phyloP scores from a whole-genome alignment of 92 coral and sea anemone genomes.

The Phenganax subtilis region DNA sequence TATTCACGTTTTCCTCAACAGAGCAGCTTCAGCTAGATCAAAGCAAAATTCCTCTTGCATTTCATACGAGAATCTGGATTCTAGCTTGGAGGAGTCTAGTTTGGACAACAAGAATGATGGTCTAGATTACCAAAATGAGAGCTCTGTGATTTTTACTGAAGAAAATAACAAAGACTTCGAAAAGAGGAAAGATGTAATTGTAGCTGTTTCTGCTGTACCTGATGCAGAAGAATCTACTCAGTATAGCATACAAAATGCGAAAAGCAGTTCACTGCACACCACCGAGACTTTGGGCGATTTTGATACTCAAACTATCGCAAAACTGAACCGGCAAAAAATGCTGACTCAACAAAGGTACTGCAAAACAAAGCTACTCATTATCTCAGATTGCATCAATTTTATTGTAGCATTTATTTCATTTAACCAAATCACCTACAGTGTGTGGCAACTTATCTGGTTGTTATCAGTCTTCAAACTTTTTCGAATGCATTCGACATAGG shows the following conservation, averaged over 20 bases:
- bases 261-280: slow-evolving; percentile 59
- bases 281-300: slow-evolving; percentile 54
- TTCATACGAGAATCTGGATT: slow-evolving; percentile 4
- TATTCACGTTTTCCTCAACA: slow-evolving; percentile 35
- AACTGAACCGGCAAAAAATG: slow-evolving; percentile 75
- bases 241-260: slow-evolving; percentile 69
- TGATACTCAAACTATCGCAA: slow-evolving; percentile 60
- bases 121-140: slow-evolving; percentile 1
- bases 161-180: neutral
- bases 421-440: no score
- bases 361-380: neutral
- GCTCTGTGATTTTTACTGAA: slow-evolving; percentile 7
- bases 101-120: slow-evolving; percentile 15
- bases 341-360: slow-evolving; percentile 85
- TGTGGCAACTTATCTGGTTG: no score
- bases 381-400: neutral
- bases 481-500: neutral
- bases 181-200: slow-evolving; percentile 5
- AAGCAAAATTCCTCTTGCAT: slow-evolving; percentile 10
- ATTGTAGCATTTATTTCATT: no score
- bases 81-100: slow-evolving; percentile 10
- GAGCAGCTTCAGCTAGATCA: slow-evolving; percentile 39
- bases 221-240: slow-evolving; percentile 48
- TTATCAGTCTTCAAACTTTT: no score
- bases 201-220: slow-evolving; percentile 27